Evolutionary conservation across 1,140 invertebrate genomes (phyloP).

Genomic region (Trichonephila inaurata): DNA sequence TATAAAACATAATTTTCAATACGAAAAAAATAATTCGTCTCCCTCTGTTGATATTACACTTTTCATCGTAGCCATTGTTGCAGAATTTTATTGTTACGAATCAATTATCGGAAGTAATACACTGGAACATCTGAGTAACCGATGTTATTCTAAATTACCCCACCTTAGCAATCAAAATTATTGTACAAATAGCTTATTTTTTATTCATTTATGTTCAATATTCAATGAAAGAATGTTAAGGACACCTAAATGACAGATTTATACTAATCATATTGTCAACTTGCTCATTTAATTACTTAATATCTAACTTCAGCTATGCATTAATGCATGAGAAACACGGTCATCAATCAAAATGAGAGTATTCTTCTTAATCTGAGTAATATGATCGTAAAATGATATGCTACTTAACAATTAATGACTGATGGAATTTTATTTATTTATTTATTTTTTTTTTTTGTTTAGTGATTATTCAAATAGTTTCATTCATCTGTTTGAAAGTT

Average conservation of each 20-base stretch:
- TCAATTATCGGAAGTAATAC: neutral
- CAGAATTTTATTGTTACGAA: no score
- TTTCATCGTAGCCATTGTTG: no score
- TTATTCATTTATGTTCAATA: neutral
- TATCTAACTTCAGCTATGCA: neutral
- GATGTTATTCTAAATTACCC: neutral
- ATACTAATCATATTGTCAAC: neutral
- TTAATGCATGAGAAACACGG: neutral
- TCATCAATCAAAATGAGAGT: neutral
- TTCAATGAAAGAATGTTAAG: neutral
- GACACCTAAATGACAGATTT: slow-evolving; percentile 2
- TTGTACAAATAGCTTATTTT: neutral
- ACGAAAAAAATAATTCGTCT: no score
- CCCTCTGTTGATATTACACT: no score
- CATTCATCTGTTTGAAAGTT: no score
- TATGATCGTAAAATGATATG: no score
- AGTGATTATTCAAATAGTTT: no score
- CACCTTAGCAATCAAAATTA: neutral
- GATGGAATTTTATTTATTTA: no score
- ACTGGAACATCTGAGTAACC: neutral
- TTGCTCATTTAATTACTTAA: neutral
- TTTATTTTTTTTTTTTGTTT: no score
- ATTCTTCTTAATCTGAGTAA: no score
- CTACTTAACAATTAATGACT: no score
- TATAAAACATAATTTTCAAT: no score